These are phyloP conservation scores for Hylaeus volcanicus DNA, from an alignment of 1,140 invertebrate species.

Conservation along the genomic window DNA sequence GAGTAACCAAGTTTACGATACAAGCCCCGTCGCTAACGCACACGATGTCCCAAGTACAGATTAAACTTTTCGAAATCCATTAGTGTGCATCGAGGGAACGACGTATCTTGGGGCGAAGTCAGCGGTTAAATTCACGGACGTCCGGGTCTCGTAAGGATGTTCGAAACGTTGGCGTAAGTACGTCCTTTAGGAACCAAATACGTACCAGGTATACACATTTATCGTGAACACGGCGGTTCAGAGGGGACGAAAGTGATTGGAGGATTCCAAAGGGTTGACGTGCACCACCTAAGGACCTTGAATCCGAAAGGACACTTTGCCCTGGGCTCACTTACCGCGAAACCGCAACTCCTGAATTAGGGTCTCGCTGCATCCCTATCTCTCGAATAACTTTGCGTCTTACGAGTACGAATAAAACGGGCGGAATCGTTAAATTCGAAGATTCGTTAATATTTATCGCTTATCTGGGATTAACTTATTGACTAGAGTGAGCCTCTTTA, in stretches of 20 bases:
- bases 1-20: conserved; percentile 39
- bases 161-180: conserved; percentile 30
- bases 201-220: not conserved
- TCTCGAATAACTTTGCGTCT: not conserved
- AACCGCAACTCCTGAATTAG: no score
- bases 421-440: no score
- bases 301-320: no score
- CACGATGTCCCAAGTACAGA: conserved; percentile 37
- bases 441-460: no score
- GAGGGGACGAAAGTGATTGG: conserved; percentile 14
- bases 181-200: conserved; percentile 7
- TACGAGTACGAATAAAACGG: no score
- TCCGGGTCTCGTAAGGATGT: conserved; percentile 40
- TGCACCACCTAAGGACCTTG: not conserved
- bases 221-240: not conserved
- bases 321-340: no score
- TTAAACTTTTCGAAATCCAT: conserved; percentile 59
- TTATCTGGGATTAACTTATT: no score
- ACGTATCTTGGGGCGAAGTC: conserved; percentile 49
- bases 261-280: not conserved
- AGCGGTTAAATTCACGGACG: conserved; percentile 61
- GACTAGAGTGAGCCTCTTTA: no score
- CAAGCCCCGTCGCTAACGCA: conserved; percentile 37
- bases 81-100: conserved; percentile 39
- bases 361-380: not conserved